Evolutionary conservation across 1,140 invertebrate genomes (phyloP).

Genomic region (Gryon sp.): DNA sequence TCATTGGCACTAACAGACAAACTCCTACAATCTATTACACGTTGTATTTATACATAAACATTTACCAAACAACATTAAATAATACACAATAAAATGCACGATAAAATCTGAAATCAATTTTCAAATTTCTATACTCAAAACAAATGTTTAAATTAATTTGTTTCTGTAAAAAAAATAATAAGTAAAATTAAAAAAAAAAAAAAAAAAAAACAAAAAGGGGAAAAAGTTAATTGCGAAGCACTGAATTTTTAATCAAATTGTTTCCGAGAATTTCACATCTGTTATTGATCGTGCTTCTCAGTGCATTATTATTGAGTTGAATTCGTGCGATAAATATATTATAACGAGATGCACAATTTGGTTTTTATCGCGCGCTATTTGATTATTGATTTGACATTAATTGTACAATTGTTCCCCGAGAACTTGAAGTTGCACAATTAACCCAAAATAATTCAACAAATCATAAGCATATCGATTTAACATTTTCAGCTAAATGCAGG

Average conservation of each 20-base stretch:
- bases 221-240: conserved; percentile 36
- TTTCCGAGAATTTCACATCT: conserved; percentile 37
- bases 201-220: too few relatives aligned
- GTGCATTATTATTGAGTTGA: conserved; percentile 10
- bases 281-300: conserved; percentile 32
- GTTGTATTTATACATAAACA: too few relatives aligned
- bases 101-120: too few relatives aligned
- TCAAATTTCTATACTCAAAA: too few relatives aligned
- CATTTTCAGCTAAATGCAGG: too few relatives aligned
- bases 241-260: conserved; percentile 44
- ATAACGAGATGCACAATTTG: conserved; percentile 7
- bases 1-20: conserved; percentile 44
- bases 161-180: too few relatives aligned
- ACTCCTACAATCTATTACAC: not conserved
- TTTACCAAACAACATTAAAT: too few relatives aligned
- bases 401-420: not conserved
- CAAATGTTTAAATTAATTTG: too few relatives aligned
- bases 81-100: too few relatives aligned
- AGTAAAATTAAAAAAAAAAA: too few relatives aligned
- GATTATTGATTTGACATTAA: conserved; percentile 15
- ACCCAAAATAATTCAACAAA: too few relatives aligned
- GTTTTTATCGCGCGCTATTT: conserved; percentile 6
- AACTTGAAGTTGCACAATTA: not conserved
- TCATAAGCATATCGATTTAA: too few relatives aligned
- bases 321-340: conserved; percentile 21